Evolutionary conservation across 2,797 vertebrate species (phyloP).

Genomic region (Chelmon rostratus): DNA sequence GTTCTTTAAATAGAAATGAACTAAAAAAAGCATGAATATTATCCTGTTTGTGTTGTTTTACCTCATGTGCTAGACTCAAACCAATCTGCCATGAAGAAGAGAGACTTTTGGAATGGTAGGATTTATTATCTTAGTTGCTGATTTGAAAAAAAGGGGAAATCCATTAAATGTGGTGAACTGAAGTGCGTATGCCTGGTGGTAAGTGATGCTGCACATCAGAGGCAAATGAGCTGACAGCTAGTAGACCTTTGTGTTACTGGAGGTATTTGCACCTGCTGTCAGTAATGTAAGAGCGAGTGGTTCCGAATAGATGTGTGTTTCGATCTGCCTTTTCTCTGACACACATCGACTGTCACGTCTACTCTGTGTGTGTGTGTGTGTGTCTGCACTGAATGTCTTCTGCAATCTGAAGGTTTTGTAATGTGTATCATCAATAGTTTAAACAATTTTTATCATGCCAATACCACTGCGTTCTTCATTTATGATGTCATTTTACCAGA

Average conservation of each 20-base stretch:
- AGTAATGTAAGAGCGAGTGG: neutral
- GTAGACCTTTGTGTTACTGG: neutral
- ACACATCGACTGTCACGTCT: constrained; percentile 3
- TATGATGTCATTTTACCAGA: constrained; percentile 1
- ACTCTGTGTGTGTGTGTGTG: neutral
- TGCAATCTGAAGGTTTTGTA: constrained; percentile 1
- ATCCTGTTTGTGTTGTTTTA: neutral
- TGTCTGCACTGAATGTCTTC: constrained; percentile 17
- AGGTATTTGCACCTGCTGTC: neutral
- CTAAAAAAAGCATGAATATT: neutral
- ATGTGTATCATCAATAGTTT: constrained; percentile 15
- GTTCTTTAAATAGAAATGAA: constrained; percentile 28
- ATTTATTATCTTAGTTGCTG: neutral
- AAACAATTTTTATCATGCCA: constrained; percentile 18
- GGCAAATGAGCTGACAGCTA: constrained; percentile 5
- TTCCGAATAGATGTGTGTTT: neutral
- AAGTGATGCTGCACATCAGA: constrained; percentile 1
- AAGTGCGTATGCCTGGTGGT: constrained; percentile 1
- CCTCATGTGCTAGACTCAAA: neutral
- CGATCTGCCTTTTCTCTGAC: constrained; percentile 20
- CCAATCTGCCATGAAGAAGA: constrained; percentile 3
- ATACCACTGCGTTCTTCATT: neutral
- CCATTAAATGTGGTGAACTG: too few relatives aligned
- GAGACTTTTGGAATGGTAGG: neutral
- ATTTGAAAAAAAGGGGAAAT: neutral